These are phyloP conservation scores for Xyliphius kryptos DNA, from an alignment of 2,113 vertebrate genomes.

Conservation along the genomic window DNA sequence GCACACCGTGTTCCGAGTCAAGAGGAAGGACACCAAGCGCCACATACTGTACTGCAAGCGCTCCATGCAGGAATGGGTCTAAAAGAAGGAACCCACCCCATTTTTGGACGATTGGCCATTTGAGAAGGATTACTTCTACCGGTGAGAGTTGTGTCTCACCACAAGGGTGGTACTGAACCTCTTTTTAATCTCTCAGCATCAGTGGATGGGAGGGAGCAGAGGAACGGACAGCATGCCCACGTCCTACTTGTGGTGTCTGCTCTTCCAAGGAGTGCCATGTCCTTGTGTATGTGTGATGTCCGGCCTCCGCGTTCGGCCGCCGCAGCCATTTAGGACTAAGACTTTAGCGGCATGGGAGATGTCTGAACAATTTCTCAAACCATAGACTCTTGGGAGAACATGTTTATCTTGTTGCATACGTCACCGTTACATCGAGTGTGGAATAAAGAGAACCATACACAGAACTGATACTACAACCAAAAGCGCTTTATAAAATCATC, in stretches of 20 bases:
- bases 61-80: slow-evolving; percentile 99
- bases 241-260: slow-evolving; percentile 16
- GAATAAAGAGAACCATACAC: slow-evolving; percentile 4
- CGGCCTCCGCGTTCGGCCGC: slow-evolving; percentile 9
- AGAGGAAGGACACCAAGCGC: slow-evolving; percentile 96
- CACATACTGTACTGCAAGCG: slow-evolving; percentile 99
- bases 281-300: slow-evolving; percentile 31
- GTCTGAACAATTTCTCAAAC: no score
- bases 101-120: slow-evolving; percentile 2
- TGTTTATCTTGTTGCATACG: background rate
- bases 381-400: no score
- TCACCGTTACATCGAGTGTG: slow-evolving; percentile 27
- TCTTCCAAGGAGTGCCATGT: slow-evolving; percentile 17
- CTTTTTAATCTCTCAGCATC: slow-evolving; percentile 11
- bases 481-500: slow-evolving; percentile 80
- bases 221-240: slow-evolving; percentile 20
- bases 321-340: background rate
- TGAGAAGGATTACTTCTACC: background rate
- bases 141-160: background rate
- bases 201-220: background rate
- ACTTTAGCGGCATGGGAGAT: no score
- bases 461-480: slow-evolving; percentile 65
- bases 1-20: slow-evolving; percentile 98
- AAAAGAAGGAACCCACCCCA: background rate
- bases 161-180: slow-evolving; percentile 3